Evolutionary conservation across 2,888 invertebrate genomes (phyloP).

Genomic region (Labia minor): DNA sequence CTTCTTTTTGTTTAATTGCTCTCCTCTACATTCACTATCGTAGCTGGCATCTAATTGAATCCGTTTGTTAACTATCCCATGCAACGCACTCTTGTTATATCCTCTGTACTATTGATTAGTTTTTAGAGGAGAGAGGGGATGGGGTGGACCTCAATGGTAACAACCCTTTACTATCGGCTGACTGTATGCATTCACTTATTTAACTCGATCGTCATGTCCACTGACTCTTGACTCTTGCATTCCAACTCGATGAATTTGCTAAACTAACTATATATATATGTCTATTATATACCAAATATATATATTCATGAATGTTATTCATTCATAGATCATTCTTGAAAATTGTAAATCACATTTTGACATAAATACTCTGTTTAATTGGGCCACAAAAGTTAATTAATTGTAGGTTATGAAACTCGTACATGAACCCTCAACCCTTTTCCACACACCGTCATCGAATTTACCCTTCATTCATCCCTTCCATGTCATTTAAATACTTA

Average conservation of each 20-base stretch:
- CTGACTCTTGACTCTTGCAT: neutral
- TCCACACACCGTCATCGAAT: no score
- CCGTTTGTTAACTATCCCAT: no score
- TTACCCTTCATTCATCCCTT: no score
- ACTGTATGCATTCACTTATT: neutral
- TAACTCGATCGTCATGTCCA: neutral
- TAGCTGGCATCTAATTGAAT: no score
- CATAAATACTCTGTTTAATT: neutral
- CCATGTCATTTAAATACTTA: no score
- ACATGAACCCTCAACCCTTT: neutral
- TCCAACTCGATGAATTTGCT: neutral
- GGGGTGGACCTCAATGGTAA: neutral
- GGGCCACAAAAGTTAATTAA: conserved; percentile 13
- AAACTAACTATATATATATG: neutral
- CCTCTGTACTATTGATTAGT: neutral
- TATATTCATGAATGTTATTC: neutral
- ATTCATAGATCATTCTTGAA: neutral
- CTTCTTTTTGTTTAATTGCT: no score
- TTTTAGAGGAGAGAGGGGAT: neutral
- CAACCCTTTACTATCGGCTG: neutral
- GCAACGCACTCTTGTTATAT: neutral
- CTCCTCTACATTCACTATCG: no score
- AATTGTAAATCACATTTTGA: conserved; percentile 8
- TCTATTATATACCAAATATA: neutral
- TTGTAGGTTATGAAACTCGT: neutral